Percentiles rank a stretch among this genome's conserved stretches.
Conservation (phyloP, 2,797 vertebrate genomes). For the Tenualosa ilisha region DNA sequence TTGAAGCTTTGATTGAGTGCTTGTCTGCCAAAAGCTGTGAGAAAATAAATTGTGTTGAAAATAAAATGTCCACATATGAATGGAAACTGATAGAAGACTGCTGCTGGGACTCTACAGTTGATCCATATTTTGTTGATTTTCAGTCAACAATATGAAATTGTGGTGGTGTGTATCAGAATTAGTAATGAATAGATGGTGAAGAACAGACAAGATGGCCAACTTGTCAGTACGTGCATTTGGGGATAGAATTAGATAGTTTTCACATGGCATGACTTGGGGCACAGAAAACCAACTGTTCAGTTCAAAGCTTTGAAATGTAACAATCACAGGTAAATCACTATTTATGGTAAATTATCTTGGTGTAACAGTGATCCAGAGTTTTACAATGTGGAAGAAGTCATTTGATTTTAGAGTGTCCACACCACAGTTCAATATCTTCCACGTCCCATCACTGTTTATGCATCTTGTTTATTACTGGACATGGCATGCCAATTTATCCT, state of each 20-base stretch:
- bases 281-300: background rate
- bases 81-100: background rate
- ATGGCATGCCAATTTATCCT: background rate
- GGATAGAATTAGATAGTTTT: background rate
- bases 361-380: no score
- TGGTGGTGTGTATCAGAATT: background rate
- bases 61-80: conserved; percentile 21
- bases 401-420: no score
- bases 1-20: conserved; percentile 41
- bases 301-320: no score
- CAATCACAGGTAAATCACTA: no score
- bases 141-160: background rate
- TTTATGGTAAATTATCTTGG: no score
- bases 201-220: background rate
- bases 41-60: conserved; percentile 28
- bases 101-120: background rate
- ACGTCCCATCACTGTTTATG: no score
- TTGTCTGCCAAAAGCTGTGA: conserved; percentile 34
- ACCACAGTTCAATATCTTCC: background rate
- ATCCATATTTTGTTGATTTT: background rate
- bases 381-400: no score
- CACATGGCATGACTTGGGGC: background rate
- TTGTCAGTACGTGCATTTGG: background rate
- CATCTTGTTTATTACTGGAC: background rate
- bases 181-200: background rate